Evolutionary conservation across 2,113 vertebrate species (phyloP).

Genomic region (Acrocephalus arundinaceus): DNA sequence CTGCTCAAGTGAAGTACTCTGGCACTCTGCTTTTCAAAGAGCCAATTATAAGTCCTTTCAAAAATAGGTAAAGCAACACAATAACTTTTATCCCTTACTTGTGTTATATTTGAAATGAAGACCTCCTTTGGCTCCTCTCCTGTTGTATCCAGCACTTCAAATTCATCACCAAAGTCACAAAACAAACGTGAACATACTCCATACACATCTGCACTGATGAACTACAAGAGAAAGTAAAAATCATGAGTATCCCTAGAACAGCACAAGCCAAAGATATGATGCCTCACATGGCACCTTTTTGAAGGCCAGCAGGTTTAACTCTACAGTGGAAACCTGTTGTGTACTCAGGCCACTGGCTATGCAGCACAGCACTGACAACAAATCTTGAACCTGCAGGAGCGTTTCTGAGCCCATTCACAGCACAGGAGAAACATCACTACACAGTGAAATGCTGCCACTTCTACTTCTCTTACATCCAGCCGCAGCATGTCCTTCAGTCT

Average conservation of each 20-base stretch:
- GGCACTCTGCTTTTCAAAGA: neutral
- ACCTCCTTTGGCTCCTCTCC: conserved; percentile 96
- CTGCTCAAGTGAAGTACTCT: neutral
- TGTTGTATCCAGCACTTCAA: conserved; percentile 93
- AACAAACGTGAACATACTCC: conserved; percentile 93
- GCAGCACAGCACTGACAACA: neutral
- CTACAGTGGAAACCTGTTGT: accelerated
- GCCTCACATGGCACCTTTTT: neutral
- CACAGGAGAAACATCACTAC: neutral
- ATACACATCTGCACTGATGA: conserved; percentile 88
- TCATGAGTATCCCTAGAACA: neutral
- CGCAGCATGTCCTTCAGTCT: neutral
- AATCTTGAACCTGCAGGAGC: neutral
- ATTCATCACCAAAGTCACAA: conserved; percentile 95
- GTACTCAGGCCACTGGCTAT: neutral
- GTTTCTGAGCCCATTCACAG: neutral
- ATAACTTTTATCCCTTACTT: conserved; percentile 73
- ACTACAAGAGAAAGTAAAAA: conserved; percentile 74
- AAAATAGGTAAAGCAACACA: neutral
- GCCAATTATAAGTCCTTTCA: neutral
- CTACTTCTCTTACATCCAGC: neutral
- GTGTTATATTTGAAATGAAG: conserved; percentile 94
- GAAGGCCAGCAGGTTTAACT: neutral
- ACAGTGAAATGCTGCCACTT: neutral
- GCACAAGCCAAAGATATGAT: neutral